phyloP scores from a whole-genome alignment of 35 echinoderm and acorn worm species.

The Apostichopus californicus region DNA sequence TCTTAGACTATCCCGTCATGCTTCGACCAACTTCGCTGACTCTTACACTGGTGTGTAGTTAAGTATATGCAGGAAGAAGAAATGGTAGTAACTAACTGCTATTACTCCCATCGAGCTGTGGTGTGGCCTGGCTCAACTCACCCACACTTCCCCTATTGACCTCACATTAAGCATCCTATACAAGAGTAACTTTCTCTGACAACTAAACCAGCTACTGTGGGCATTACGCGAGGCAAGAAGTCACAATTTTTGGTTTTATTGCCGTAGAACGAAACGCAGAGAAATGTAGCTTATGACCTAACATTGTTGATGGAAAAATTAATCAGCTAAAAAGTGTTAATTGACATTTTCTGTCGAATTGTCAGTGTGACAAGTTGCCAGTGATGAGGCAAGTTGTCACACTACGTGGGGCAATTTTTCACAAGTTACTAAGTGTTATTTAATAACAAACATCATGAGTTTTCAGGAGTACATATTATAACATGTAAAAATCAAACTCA shows the following conservation, averaged over 20 bases:
- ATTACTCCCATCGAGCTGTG: background rate
- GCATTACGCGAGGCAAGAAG: background rate
- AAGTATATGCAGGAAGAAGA: background rate
- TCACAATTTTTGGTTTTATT: background rate
- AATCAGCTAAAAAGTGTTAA: background rate
- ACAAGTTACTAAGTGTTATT: background rate
- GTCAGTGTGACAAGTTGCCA: background rate
- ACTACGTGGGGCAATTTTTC: background rate
- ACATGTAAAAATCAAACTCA: background rate
- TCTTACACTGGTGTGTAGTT: background rate
- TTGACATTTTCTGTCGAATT: background rate
- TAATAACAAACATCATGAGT: background rate
- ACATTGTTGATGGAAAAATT: background rate
- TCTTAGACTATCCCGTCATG: constrained; percentile 1
- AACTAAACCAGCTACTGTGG: too few relatives aligned
- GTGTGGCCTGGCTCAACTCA: background rate
- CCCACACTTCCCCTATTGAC: constrained; percentile 5
- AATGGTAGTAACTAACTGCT: background rate
- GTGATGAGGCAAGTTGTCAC: constrained; percentile 31
- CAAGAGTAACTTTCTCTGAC: too few relatives aligned
- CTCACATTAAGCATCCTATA: too few relatives aligned
- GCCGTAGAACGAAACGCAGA: background rate
- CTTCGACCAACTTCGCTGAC: background rate
- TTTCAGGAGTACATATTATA: background rate
- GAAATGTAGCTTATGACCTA: background rate